Base-by-base conservation (phyloP, 1,140 invertebrate genomes). In the Brachionus rotundiformis region DNA sequence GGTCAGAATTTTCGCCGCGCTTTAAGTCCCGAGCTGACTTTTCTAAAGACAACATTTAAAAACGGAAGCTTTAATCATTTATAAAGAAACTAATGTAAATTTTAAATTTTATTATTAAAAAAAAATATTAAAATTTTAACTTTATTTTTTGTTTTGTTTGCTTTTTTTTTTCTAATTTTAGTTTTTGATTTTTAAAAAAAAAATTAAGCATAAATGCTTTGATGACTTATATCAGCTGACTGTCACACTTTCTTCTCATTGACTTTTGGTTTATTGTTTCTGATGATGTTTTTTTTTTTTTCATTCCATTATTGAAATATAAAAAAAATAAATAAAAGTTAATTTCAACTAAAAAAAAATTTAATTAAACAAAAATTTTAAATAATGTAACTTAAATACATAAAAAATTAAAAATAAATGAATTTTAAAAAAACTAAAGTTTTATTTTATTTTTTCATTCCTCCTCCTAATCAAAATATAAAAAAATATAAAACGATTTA, bases 221-320 rank as follows among this genome's bases (percentile, higher is more conserved):
- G 63, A 33, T 65, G 25, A 65, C 25, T 65, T 65, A 68, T 5
- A 29, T 63, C 29, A 63, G 29, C 59, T 63, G 13, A 63, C 10
- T 63, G 59, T 63, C 47, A 49, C 13, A 19, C 7, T 49, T 49
- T 49, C 16, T 49, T 49, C 7, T 49, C 16, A 19, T 49, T 19
- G 0, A 49, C n/a, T 49, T 49, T 19, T 25, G 47, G 47, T 63
- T 63, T 63, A n/a, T 63, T 63, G 59, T 29, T 63, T 29, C 23
- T 63, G 25, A 63, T 63, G 59, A 11, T 41, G 13, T 41, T 41
- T 59, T 16, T 63, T 63, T 71, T 71, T 68, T 71, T 71, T 71
- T 71, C 65, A 71, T 71, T 71, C 65, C 65, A 41, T 71, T 71
- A 71, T 71, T 71, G 65, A 71, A 71, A 71, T 27, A 23, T 29